phyloP scores from a whole-genome alignment of 1,140 invertebrate species.

The Apis florea region DNA sequence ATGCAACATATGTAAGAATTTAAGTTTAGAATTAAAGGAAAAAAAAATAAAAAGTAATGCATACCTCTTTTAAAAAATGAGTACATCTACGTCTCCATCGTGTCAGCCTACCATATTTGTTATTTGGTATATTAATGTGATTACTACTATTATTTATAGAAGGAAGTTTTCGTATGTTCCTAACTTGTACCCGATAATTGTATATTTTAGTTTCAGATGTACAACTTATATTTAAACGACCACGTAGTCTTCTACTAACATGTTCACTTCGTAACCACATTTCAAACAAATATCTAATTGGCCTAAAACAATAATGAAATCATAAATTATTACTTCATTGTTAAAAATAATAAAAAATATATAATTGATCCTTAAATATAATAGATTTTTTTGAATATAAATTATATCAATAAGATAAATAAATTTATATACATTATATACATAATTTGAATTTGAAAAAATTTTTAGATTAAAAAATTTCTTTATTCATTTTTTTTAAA shows the following conservation, averaged over 20 bases:
- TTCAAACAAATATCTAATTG: slow-evolving; percentile 55
- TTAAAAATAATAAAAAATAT: neutral
- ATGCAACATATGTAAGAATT: neutral
- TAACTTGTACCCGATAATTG: slow-evolving; percentile 70
- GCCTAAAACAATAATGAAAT: slow-evolving; percentile 53
- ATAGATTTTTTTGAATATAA: neutral
- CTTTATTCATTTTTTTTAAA: slow-evolving; percentile 10
- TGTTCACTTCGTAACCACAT: slow-evolving; percentile 79
- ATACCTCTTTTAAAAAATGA: slow-evolving; percentile 78
- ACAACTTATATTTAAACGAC: slow-evolving; percentile 70
- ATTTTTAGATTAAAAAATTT: neutral
- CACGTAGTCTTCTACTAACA: slow-evolving; percentile 77
- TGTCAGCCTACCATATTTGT: slow-evolving; percentile 74
- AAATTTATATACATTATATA: neutral
- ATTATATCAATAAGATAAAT: neutral
- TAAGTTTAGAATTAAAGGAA: neutral
- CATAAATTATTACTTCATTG: neutral
- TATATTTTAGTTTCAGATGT: slow-evolving; percentile 65
- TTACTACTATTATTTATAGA: slow-evolving; percentile 73
- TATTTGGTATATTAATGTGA: slow-evolving; percentile 72
- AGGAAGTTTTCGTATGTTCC: slow-evolving; percentile 73
- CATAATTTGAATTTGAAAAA: neutral
- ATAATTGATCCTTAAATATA: neutral
- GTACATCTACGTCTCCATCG: slow-evolving; percentile 76
- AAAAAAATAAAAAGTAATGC: neutral